phyloP scores from a whole-genome alignment of 2,797 vertebrate species.

The Vireo griseus region DNA sequence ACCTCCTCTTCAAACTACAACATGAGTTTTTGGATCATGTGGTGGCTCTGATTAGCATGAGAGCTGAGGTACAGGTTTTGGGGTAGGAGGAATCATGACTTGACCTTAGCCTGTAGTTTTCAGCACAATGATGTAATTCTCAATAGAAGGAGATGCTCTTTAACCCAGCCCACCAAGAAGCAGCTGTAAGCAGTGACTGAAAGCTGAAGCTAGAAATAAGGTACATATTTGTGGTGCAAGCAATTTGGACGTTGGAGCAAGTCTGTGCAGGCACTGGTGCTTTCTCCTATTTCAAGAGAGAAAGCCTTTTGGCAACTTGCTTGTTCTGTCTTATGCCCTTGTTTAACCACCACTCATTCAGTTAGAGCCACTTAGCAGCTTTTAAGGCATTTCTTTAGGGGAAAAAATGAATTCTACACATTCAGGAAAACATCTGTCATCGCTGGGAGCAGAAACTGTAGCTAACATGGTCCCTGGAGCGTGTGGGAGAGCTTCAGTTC shows the following conservation, averaged over 20 bases:
- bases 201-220: slow-evolving; percentile 1
- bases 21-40: rapidly evolving
- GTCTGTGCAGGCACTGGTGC: neutral
- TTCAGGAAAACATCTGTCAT: slow-evolving; percentile 50
- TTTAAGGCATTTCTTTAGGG: neutral
- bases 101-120: neutral
- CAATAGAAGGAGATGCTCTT: neutral
- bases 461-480: neutral
- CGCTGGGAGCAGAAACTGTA: neutral
- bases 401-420: neutral
- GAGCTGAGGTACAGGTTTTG: neutral
- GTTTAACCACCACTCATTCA: neutral
- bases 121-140: neutral
- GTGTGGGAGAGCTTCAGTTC: neutral
- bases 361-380: neutral
- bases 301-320: neutral
- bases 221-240: neutral
- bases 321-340: neutral
- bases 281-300: neutral
- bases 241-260: neutral
- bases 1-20: neutral
- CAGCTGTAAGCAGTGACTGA: neutral
- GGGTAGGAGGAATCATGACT: neutral
- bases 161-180: neutral
- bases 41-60: neutral